Evolutionary conservation across 2,113 vertebrate species (phyloP), one percentile per base, ranked within the genome.

Genomic region (Myrmophylax atrothorax): DNA sequence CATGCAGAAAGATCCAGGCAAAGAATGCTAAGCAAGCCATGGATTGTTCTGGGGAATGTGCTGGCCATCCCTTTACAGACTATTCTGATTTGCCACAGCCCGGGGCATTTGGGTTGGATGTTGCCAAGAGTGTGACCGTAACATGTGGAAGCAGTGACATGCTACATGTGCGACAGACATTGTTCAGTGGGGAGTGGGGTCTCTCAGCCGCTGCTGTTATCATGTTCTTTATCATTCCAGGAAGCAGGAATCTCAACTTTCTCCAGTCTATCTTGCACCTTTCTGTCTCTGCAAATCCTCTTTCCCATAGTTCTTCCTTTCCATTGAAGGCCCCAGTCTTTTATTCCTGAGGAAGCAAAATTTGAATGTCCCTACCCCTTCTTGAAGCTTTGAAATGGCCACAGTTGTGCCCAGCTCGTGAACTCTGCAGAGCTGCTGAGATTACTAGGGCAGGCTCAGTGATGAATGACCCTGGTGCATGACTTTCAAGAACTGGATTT

Each of bases 181-280:
- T n/a, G 3, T 8, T 47, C 35, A 28, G 23, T 17, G 10, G 18
- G 26, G 12, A 49, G 22, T 8, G 23, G 7, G 4, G 0, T 64
- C 24, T 67, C 15, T 68, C 49, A 68, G 25, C n/a, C 44, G n/a
- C 5, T 3, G 37, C 42, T 63, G 22, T 46, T 55, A 29, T 1
- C 5, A 26, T 67, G 37, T 37, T 50, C 38, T 35, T 77, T 64
- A 56, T 19, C 2, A 6, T 88, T 66, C 35, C 38, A 60, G 37
- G 29, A 25, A 81, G 31, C 33, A 77, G 55, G 15, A 69, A 66
- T 60, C 26, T 60, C 49, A 47, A 6, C 10, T 74, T 78, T 74
- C 25, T 69, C 38, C 35, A 37, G 14, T 10, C 20, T 84, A 4
- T 40, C 40, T 82, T 69, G 23, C 19, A 64, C 19, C 11, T 46